phyloP scores from a whole-genome alignment of 1,140 invertebrate genomes.

The Diorhabda carinulata region DNA sequence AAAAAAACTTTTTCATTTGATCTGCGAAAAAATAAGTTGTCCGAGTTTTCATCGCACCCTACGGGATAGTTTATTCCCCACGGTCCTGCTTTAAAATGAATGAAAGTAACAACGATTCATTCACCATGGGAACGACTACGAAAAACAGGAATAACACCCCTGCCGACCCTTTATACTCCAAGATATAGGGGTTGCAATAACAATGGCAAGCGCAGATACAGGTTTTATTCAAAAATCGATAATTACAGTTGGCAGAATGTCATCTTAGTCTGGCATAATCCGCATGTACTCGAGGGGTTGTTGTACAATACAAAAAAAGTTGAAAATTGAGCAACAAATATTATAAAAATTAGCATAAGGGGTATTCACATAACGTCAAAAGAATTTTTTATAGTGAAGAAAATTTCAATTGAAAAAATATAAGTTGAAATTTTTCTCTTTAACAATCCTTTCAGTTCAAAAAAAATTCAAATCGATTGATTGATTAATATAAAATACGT shows the following conservation, averaged over 20 bases:
- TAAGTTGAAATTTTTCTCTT: too few species aligned
- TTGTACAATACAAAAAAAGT: too few species aligned
- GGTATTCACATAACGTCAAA: too few species aligned
- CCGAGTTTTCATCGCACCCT: background rate
- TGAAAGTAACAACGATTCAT: background rate
- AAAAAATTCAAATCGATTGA: too few species aligned
- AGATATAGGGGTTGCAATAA: conserved; percentile 5
- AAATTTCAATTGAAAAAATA: too few species aligned
- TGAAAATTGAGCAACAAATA: too few species aligned
- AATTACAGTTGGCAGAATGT: conserved; percentile 13
- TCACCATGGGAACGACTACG: conserved; percentile 13
- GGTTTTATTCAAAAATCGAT: conserved; percentile 19
- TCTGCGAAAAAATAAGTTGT: too few species aligned
- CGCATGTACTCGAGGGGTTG: background rate
- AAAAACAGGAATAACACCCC: conserved; percentile 13
- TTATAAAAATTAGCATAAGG: too few species aligned
- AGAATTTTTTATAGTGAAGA: too few species aligned
- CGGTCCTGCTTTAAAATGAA: background rate
- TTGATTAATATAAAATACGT: too few species aligned
- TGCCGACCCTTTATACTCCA: background rate
- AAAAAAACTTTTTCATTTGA: too few species aligned
- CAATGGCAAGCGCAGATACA: conserved; percentile 12
- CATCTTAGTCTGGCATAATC: background rate
- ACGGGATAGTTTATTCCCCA: background rate
- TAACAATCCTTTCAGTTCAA: too few species aligned